Evolutionary conservation across 2,888 invertebrate genomes (phyloP).

Genomic region (Macrophya alboannulata): DNA sequence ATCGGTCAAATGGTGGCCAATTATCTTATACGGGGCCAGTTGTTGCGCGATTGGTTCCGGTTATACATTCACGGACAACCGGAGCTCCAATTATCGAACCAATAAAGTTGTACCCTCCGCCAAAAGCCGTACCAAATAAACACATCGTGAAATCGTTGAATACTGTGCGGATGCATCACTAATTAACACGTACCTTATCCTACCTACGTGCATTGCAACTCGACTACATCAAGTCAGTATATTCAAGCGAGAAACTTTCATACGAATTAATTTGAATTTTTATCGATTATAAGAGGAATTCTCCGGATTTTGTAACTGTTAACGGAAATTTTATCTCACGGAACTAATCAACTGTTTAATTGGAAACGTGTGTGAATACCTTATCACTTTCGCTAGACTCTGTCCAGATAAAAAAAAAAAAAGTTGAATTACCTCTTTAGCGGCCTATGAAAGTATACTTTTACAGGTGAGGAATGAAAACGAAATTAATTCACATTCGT

Average conservation of each 20-base stretch:
- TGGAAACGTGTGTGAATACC: not conserved
- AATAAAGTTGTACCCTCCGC: conserved; percentile 30
- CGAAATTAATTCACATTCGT: conserved; percentile 32
- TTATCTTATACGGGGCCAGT: conserved; percentile 43
- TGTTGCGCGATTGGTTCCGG: conserved; percentile 37
- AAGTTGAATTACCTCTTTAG: not conserved
- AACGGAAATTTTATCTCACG: not conserved
- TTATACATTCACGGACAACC: conserved; percentile 31
- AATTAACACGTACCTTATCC: not conserved
- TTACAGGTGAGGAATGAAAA: conserved; percentile 8
- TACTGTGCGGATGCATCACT: not conserved
- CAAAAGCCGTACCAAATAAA: not conserved
- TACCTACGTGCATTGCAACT: not conserved
- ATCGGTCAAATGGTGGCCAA: conserved; percentile 43
- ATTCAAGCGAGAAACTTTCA: not conserved
- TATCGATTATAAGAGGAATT: too few relatives aligned
- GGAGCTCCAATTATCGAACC: conserved; percentile 37
- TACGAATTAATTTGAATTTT: not conserved
- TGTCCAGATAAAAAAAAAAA: not conserved
- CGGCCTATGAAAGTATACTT: not conserved
- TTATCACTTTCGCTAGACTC: conserved; percentile 28
- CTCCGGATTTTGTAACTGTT: not conserved
- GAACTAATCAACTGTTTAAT: not conserved
- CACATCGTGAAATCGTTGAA: not conserved
- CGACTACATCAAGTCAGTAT: not conserved